Conservation (phyloP, 2,888 invertebrate species). For the Podabrus alpinus region DNA sequence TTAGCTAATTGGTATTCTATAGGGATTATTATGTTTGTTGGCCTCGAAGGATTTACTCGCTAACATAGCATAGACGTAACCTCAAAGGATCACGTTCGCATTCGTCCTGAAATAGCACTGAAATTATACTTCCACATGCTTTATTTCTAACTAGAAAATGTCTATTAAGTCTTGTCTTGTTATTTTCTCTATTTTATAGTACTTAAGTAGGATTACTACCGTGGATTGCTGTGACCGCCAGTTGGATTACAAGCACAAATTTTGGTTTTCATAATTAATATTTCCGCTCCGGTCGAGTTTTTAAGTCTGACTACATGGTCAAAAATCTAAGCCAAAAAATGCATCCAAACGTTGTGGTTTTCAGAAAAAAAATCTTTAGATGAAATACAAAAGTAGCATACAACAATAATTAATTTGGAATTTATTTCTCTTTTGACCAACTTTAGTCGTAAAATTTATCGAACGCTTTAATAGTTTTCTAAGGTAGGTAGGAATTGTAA, state of each 20-base stretch:
- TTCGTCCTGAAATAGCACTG: slow-evolving; percentile 11
- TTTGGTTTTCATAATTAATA: not conserved
- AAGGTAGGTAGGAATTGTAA: not conserved
- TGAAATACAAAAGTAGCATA: not conserved
- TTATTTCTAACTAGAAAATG: not conserved
- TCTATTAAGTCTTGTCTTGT: not conserved
- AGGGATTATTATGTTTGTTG: slow-evolving; percentile 11
- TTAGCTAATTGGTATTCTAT: slow-evolving; percentile 17
- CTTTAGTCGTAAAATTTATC: not conserved
- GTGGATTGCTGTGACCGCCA: not conserved
- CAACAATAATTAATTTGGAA: not conserved
- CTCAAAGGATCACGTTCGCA: slow-evolving; percentile 17
- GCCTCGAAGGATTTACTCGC: slow-evolving; percentile 10
- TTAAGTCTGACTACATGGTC: no score
- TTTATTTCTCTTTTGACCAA: not conserved
- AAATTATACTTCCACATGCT: slow-evolving; percentile 8
- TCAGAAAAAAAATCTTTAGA: no score
- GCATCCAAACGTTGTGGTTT: no score
- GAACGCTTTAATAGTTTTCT: not conserved
- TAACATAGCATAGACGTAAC: slow-evolving; percentile 9
- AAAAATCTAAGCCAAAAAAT: no score
- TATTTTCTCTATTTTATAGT: not conserved
- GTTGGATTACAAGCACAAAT: not conserved
- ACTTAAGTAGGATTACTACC: not conserved
- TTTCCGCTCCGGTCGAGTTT: no score